These are phyloP conservation scores for Catagonus wagneri DNA, from an alignment of 2,113 vertebrate genomes.

Conservation along the genomic window DNA sequence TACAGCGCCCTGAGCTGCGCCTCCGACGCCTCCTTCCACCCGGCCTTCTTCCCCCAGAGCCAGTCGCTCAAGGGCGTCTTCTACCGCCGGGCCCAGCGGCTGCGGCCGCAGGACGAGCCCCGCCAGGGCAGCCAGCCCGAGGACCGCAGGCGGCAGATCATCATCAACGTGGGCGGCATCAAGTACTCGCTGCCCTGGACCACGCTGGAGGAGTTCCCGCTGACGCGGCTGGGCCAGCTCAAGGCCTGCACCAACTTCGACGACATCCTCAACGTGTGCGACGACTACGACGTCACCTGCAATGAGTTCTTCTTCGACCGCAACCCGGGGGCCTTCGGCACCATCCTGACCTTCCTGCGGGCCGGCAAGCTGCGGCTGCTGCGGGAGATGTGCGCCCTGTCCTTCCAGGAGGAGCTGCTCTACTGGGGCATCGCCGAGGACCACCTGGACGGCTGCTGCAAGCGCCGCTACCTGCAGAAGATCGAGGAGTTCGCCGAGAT, in stretches of 20 bases:
- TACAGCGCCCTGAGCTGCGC: constrained; percentile 97
- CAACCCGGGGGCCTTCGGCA: constrained; percentile 96
- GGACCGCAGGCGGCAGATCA: constrained; percentile 92
- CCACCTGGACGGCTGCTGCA: constrained; percentile 97
- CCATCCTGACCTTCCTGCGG: constrained; percentile 96
- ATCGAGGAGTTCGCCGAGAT: constrained; percentile 95
- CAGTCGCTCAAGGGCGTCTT: constrained; percentile 94
- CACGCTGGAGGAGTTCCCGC: constrained; percentile 96
- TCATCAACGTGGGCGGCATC: constrained; percentile 98
- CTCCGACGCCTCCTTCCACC: constrained; percentile 93
- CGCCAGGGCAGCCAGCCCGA: constrained; percentile 83
- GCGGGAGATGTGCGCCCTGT: constrained; percentile 96
- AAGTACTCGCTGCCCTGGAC: constrained; percentile 98
- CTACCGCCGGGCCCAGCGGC: constrained; percentile 93
- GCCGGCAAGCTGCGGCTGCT: constrained; percentile 96
- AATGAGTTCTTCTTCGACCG: constrained; percentile 99
- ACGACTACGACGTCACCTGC: constrained; percentile 96
- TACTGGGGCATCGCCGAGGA: constrained; percentile 99
- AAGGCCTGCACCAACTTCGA: constrained; percentile 97
- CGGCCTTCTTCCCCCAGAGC: constrained; percentile 89
- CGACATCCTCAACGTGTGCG: constrained; percentile 96
- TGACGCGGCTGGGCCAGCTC: constrained; percentile 95
- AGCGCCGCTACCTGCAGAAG: constrained; percentile 94
- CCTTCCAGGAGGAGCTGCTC: constrained; percentile 97
- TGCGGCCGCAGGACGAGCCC: constrained; percentile 84